These are phyloP conservation scores for Sebastolobus alascanus DNA, from an alignment of 2,797 vertebrate species.

Conservation along the genomic window DNA sequence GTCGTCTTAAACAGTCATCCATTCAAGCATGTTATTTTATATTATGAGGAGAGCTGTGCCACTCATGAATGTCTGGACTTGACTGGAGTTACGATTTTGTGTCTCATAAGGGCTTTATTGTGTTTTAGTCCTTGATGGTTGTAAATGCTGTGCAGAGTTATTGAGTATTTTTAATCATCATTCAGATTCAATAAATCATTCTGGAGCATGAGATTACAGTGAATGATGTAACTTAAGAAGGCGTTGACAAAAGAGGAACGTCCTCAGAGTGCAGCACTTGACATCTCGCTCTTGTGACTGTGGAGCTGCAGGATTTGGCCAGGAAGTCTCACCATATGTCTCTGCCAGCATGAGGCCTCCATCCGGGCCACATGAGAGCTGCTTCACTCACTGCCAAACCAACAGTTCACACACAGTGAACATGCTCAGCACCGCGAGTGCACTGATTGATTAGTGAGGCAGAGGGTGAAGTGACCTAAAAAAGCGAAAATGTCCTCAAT, in stretches of 20 bases:
- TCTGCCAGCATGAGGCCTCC: constrained; percentile 45
- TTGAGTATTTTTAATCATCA: no score
- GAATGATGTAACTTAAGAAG: not conserved
- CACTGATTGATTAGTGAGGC: constrained; percentile 38
- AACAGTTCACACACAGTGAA: constrained; percentile 30
- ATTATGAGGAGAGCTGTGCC: not conserved
- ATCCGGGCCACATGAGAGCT: constrained; percentile 47
- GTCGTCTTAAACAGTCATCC: no score
- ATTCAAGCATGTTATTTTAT: not conserved
- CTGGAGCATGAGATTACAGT: not conserved
- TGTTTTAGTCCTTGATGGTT: not conserved
- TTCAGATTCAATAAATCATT: not conserved
- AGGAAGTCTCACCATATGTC: constrained; percentile 55
- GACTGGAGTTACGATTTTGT: not conserved
- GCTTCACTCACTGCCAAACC: constrained; percentile 50
- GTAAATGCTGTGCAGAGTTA: no score
- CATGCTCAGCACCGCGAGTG: constrained; percentile 29
- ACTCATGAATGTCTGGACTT: no score
- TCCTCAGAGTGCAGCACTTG: constrained; percentile 32
- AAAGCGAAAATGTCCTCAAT: constrained; percentile 25
- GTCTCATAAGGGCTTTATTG: not conserved
- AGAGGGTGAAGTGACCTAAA: constrained; percentile 39
- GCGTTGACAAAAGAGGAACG: not conserved
- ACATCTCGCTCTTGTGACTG: constrained; percentile 33
- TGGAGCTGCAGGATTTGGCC: constrained; percentile 55